Base-by-base conservation (phyloP, 2,113 vertebrate genomes). In the Pithys albifrons region DNA sequence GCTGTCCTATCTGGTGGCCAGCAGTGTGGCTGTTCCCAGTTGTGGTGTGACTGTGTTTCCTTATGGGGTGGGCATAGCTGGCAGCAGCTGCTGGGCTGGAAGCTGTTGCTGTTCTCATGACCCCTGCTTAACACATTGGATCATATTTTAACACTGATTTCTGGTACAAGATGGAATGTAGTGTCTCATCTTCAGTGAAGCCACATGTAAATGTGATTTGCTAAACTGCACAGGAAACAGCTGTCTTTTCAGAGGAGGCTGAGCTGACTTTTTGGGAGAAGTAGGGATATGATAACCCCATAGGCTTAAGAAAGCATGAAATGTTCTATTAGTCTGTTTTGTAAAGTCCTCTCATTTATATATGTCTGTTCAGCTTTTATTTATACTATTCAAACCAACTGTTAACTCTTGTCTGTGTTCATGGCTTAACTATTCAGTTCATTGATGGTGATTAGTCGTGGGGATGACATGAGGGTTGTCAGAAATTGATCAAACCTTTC, bases 21-120 rank as follows among this genome's bases (percentile, higher is more conserved):
- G 69, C 45, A 16, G 29, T 0, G 12, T 0, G 16, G 18, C 55
- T 12, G 70, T 70, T 48, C 51, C 54, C 3, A 0, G 43, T 46
- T 55, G 12, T 0, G 6, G 22, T 2, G 11, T 3, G 29, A 0
- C 58, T 5, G 52, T 67, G 24, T 64, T 87, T 54, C 39, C 84
- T 37, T 17, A 3, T 25, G 1, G 54, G 37, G 84, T 12, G 54
- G 15, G 28, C 70, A 5, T 23, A 33, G 37, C 76, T 0, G 2
- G 43, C 65, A 24, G 77, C 61, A 54, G 59, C 80, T 0, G 2
- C 31, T 15, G 49, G 46, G 39, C 77, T 20, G 27, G 51, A 19
- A 55, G 61, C 65, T 52, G 48, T 43, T 45, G 19, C 57, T 48
- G 57, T 43, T 17, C 62, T 87, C 25, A 0, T 20, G 27, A 76